Evolutionary conservation across 37 sponge, comb jelly and placozoan genomes (phyloP).

Genomic region (Mnemiopsis leidyi): DNA sequence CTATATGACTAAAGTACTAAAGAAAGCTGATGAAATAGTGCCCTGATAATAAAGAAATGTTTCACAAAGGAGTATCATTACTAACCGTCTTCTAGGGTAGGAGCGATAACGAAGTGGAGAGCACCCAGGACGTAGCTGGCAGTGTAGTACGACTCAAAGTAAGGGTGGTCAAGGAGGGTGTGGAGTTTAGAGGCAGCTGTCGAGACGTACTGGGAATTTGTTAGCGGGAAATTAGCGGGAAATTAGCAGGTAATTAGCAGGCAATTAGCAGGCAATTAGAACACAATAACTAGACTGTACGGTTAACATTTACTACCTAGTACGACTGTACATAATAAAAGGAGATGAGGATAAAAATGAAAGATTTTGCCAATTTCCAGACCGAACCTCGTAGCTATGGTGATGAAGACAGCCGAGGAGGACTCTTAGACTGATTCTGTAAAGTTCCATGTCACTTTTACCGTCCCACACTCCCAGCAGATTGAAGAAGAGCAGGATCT

Average conservation of each 20-base stretch:
- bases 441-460: slow-evolving; percentile 43
- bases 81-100: slow-evolving; percentile 54
- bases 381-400: slow-evolving; percentile 54
- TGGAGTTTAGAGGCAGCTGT: slow-evolving; percentile 54
- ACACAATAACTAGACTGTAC: no score
- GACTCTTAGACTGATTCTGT: slow-evolving; percentile 60
- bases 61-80: no score
- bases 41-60: no score
- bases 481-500: slow-evolving; percentile 37
- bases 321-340: no score
- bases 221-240: no score
- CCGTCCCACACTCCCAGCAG: slow-evolving; percentile 62
- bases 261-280: no score
- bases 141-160: slow-evolving; percentile 64
- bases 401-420: slow-evolving; percentile 65
- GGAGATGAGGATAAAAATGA: neutral
- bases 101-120: slow-evolving; percentile 39
- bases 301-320: no score
- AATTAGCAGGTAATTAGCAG: no score
- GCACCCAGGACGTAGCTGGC: slow-evolving; percentile 60
- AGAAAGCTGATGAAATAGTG: no score
- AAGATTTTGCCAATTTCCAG: no score
- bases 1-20: no score
- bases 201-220: slow-evolving; percentile 61
- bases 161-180: slow-evolving; percentile 60